phyloP scores from a whole-genome alignment of 2,888 invertebrate species.

The Kryphioiulus occultus region DNA sequence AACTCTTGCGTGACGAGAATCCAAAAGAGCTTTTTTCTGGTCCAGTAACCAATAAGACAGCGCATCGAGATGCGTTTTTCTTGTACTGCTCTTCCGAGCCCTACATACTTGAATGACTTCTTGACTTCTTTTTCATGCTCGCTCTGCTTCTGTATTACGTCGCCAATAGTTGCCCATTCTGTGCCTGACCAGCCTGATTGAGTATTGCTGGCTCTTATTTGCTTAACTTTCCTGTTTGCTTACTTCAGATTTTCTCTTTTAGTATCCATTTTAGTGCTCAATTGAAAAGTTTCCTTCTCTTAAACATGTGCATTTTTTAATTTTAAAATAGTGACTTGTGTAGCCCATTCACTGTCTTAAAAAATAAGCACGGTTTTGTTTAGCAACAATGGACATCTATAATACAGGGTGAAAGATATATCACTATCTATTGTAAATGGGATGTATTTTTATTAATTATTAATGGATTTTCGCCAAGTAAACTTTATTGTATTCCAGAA shows the following conservation, averaged over 20 bases:
- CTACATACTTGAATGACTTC: background rate
- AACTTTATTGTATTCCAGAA: no score
- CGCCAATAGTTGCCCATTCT: background rate
- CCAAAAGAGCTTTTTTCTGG: background rate
- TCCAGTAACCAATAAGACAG: background rate
- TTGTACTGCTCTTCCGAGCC: background rate
- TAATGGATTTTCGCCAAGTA: no score
- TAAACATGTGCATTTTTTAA: background rate
- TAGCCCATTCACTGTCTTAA: no score
- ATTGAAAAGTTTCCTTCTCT: background rate
- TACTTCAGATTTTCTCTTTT: background rate
- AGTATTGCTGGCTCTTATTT: background rate
- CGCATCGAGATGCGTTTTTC: conserved; percentile 1
- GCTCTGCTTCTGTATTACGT: background rate
- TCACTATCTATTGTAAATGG: no score
- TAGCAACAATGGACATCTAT: no score
- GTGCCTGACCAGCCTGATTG: background rate
- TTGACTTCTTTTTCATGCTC: background rate
- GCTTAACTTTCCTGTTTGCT: background rate
- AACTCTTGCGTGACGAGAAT: conserved; percentile 7
- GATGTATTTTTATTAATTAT: no score
- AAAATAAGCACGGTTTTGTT: no score
- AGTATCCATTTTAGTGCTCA: background rate
- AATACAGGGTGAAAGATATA: no score
- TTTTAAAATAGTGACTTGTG: background rate